Conservation (phyloP, 2,888 invertebrate genomes). For the Platynereis dumerilii region DNA sequence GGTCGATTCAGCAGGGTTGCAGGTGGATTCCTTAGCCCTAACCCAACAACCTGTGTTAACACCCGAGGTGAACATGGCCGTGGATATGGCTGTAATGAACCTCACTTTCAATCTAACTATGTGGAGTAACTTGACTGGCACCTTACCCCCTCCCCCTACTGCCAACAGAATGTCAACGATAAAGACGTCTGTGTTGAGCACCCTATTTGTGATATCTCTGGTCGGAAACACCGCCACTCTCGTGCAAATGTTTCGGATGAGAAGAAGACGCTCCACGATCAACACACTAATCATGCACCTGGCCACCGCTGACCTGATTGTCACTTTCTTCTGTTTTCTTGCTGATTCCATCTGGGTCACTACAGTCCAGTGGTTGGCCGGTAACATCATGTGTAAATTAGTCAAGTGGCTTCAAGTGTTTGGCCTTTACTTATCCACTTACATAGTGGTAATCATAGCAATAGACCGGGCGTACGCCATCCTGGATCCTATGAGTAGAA, state of each 20-base stretch:
- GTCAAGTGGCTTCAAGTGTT: conserved; percentile 85
- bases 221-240: conserved; percentile 80
- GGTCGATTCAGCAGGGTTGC: too few species aligned
- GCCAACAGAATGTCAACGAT: conserved; percentile 72
- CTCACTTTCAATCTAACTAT: background rate
- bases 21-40: too few species aligned
- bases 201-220: conserved; percentile 77
- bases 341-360: conserved; percentile 84
- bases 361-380: conserved; percentile 81
- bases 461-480: conserved; percentile 80
- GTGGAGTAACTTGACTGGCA: background rate
- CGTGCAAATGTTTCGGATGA: conserved; percentile 74
- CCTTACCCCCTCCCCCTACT: conserved; percentile 66
- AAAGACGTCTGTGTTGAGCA: conserved; percentile 73
- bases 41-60: too few species aligned
- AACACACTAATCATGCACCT: conserved; percentile 81
- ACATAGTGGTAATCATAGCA: conserved; percentile 81
- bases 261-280: conserved; percentile 61
- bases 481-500: conserved; percentile 71
- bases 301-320: conserved; percentile 82
- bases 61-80: background rate
- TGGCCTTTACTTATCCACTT: conserved; percentile 81
- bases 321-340: conserved; percentile 80
- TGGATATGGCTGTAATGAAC: background rate
- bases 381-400: conserved; percentile 78